Conservation (phyloP, 1,140 invertebrate species). For the Venustaconcha ellipsiformis region DNA sequence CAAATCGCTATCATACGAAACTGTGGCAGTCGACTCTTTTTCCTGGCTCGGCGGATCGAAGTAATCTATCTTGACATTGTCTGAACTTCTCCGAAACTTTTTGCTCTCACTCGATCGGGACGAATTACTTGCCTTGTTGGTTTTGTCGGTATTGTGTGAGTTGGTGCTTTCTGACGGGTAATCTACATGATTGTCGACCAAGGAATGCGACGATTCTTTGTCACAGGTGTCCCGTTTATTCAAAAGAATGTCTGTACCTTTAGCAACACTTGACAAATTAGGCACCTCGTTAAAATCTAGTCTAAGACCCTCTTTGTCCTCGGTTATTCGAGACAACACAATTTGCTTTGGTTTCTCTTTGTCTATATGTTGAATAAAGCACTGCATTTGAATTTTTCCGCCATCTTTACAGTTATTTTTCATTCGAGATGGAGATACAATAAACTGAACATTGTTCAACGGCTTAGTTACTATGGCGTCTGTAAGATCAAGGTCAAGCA, state of each 20-base stretch:
- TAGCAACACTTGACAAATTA: not conserved
- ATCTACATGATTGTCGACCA: slow-evolving; percentile 10
- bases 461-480: slow-evolving; percentile 57
- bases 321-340: slow-evolving; percentile 59
- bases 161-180: slow-evolving; percentile 50
- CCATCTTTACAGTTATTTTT: slow-evolving; percentile 50
- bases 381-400: slow-evolving; percentile 59
- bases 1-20: slow-evolving; percentile 64
- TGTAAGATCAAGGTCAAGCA: slow-evolving; percentile 60
- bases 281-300: slow-evolving; percentile 50
- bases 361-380: slow-evolving; percentile 59
- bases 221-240: slow-evolving; percentile 19
- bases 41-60: slow-evolving; percentile 65
- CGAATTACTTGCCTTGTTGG: slow-evolving; percentile 35
- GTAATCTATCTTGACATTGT: slow-evolving; percentile 57
- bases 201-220: slow-evolving; percentile 22
- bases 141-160: slow-evolving; percentile 51
- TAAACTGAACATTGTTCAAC: slow-evolving; percentile 54
- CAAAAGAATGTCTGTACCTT: slow-evolving; percentile 2
- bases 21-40: slow-evolving; percentile 64
- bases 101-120: slow-evolving; percentile 24
- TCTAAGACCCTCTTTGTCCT: slow-evolving; percentile 56
- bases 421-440: slow-evolving; percentile 48
- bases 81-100: slow-evolving; percentile 44
- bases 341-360: slow-evolving; percentile 58